Percentiles rank a stretch among this genome's conserved stretches.
Evolutionary conservation across 37 sponge, comb jelly and placozoan species (phyloP).

Genomic region (Eunapius fragilis): DNA sequence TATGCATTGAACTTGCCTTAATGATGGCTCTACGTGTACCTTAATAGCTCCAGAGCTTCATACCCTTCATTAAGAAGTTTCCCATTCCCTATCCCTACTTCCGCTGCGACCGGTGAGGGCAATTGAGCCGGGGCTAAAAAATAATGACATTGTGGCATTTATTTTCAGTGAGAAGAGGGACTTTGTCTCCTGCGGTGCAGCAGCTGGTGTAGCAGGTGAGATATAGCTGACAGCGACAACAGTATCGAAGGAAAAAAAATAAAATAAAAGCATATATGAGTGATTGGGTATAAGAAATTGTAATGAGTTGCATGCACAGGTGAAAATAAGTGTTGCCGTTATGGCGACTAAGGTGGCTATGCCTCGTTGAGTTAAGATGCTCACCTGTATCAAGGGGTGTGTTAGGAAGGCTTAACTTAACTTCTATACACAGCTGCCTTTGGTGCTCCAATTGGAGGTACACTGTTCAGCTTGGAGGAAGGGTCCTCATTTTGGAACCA

Average conservation of each 20-base stretch:
- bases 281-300: too few species aligned
- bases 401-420: not conserved
- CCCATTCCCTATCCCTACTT: conserved; percentile 58
- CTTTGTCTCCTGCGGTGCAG: conserved; percentile 94
- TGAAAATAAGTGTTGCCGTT: too few species aligned
- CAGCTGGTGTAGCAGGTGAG: conserved; percentile 91
- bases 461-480: conserved; percentile 96
- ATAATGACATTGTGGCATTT: not conserved
- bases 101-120: conserved; percentile 68
- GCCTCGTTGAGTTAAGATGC: too few species aligned
- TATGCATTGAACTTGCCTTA: too few species aligned
- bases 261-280: too few species aligned
- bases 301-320: too few species aligned
- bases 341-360: too few species aligned
- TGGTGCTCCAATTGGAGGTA: conserved; percentile 96
- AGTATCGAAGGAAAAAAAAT: too few species aligned
- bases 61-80: not conserved
- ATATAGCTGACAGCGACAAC: too few species aligned
- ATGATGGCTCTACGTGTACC: too few species aligned
- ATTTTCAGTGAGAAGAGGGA: conserved; percentile 83
- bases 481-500: conserved; percentile 97
- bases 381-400: not conserved
- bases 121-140: too few species aligned
- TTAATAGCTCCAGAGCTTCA: not conserved
- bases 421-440: conserved; percentile 72